A percentile compares a stretch with the other conserved stretches of the same genome.
These are phyloP conservation scores for Aphidius ervi DNA, from an alignment of 1,140 invertebrate species.

Conservation along the genomic window DNA sequence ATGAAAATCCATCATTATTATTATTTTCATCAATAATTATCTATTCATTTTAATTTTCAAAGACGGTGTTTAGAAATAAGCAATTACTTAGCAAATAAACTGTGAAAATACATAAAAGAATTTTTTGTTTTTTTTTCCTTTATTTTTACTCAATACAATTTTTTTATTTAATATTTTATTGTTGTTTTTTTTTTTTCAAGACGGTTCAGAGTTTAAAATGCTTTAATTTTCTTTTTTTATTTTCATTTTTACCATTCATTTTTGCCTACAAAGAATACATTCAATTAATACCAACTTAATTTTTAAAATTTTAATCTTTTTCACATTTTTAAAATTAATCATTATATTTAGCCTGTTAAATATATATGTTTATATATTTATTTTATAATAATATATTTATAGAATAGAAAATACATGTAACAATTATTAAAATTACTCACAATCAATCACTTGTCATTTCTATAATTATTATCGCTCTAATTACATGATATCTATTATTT, in stretches of 20 bases:
- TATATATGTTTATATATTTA: conserved; percentile 32
- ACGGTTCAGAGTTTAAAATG: too few species aligned
- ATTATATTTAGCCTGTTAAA: conserved; percentile 37
- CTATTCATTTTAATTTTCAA: conserved; percentile 34
- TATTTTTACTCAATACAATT: conserved; percentile 42
- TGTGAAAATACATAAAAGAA: conserved; percentile 46
- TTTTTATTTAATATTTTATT: conserved; percentile 18
- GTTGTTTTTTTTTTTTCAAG: neutral
- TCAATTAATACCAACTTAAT: conserved; percentile 37
- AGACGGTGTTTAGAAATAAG: conserved; percentile 49
- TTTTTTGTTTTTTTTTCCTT: conserved; percentile 46
- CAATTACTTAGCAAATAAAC: conserved; percentile 49
- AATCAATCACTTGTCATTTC: conserved; percentile 44
- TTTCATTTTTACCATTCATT: too few species aligned
- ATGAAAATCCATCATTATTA: neutral
- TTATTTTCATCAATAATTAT: conserved; percentile 40
- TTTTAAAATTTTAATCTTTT: neutral
- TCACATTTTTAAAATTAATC: conserved; percentile 39
- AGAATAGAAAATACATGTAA: conserved; percentile 51
- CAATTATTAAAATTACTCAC: conserved; percentile 52
- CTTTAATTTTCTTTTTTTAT: too few species aligned
- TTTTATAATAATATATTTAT: too few species aligned
- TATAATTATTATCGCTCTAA: conserved; percentile 36
- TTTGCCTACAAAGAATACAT: conserved; percentile 43
- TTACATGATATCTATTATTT: conserved; percentile 44